Base-by-base conservation (phyloP, 1,140 invertebrate genomes). In the Elysia chlorotica region DNA sequence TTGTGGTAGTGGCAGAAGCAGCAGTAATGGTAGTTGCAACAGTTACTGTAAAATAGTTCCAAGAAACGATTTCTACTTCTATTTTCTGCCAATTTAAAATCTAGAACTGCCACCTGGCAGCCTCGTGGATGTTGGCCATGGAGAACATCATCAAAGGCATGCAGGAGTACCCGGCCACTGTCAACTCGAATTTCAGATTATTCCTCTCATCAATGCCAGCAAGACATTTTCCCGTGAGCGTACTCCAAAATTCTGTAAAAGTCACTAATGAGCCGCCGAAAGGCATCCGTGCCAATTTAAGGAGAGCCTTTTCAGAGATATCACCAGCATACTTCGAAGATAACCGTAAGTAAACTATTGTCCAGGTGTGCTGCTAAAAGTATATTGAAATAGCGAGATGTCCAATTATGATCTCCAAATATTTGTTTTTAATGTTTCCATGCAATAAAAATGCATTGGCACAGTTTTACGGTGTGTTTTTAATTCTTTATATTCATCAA, bases 311-410 rank as follows among this genome's bases (percentile, higher is more conserved):
- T 74, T 78, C 73, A 41, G 87, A 88, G 65, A 81, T 88, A 10
- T 85, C 85, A 14, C 75, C 80, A 5, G 74, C 75, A 17, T 95
- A 93, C 85, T 96, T 95, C 81, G 93, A 95, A 85, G 89, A 92
- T 71, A 91, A 96, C 82, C 87, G 93, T 93, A 89, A 87, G 84
- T 81, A 33, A 21, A n/a, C n/a, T n/a, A n/a, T n/a, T n/a, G n/a
- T n/a, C n/a, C n/a, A n/a, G n/a, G n/a, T n/a, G n/a, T n/a, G n/a
- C n/a, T n/a, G n/a, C n/a, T n/a, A n/a, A n/a, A n/a, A n/a, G n/a
- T n/a, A n/a, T n/a, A n/a, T n/a, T n/a, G n/a, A n/a, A n/a, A n/a
- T n/a, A n/a, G n/a, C n/a, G n/a, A n/a, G n/a, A n/a, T n/a, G n/a
- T n/a, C n/a, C n/a, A n/a, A n/a, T n/a, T n/a, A n/a, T n/a, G n/a